phyloP scores from a whole-genome alignment of 1,140 invertebrate genomes.

The Leptinotarsa defecta region DNA sequence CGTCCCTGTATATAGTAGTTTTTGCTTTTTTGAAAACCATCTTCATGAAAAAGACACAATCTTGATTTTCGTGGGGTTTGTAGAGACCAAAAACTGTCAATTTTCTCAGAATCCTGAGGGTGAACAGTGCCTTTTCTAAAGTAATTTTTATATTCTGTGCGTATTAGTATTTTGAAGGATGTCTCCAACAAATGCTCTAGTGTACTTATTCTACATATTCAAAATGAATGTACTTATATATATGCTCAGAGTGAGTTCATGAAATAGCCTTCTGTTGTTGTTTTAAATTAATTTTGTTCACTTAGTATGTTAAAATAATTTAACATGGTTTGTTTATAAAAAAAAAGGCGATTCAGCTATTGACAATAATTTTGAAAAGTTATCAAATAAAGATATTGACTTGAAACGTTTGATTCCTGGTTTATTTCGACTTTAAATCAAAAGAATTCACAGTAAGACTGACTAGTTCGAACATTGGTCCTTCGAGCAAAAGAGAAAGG shows the following conservation, averaged over 20 bases:
- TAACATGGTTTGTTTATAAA: too few species aligned
- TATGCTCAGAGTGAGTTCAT: slow-evolving; percentile 77
- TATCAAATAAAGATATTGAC: too few species aligned
- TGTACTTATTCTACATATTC: slow-evolving; percentile 74
- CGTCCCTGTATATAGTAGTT: slow-evolving; percentile 61
- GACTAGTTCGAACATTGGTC: too few species aligned
- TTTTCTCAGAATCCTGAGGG: slow-evolving; percentile 81
- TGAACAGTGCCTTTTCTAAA: slow-evolving; percentile 77
- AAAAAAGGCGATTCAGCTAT: too few species aligned
- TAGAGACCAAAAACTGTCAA: slow-evolving; percentile 80
- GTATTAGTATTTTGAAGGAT: slow-evolving; percentile 62
- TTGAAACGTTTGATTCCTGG: too few species aligned
- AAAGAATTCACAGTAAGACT: too few species aligned
- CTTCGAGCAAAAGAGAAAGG: too few species aligned
- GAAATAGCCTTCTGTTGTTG: slow-evolving; percentile 51
- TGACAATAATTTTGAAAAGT: too few species aligned
- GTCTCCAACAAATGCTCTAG: slow-evolving; percentile 67
- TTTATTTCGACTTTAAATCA: too few species aligned
- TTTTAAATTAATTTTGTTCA: too few species aligned
- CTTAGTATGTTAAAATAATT: too few species aligned
- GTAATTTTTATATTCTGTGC: slow-evolving; percentile 62
- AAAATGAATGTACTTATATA: slow-evolving; percentile 63
- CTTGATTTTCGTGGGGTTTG: slow-evolving; percentile 73
- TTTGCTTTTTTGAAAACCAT: slow-evolving; percentile 77
- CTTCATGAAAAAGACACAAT: slow-evolving; percentile 77